Conservation (phyloP, 2,113 vertebrate species). For the Eonycteris spelaea region DNA sequence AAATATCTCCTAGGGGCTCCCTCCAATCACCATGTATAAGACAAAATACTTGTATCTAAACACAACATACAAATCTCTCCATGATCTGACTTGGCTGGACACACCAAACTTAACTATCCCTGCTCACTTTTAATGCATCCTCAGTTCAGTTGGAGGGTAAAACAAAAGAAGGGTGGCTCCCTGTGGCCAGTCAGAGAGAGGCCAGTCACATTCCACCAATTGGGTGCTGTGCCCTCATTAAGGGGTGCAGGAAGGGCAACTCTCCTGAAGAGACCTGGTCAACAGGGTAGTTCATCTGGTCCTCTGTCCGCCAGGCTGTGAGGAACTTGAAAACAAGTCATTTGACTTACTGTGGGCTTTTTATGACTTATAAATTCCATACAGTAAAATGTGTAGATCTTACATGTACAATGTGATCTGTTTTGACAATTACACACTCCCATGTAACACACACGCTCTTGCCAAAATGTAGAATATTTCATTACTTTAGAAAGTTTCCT, state of each 20-base stretch:
- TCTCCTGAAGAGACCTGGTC: neutral
- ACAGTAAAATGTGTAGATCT: neutral
- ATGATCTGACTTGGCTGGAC: neutral
- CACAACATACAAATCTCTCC: neutral
- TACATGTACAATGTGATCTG: neutral
- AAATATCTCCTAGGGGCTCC: neutral
- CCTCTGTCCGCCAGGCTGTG: neutral
- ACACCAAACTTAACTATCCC: neutral
- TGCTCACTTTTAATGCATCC: neutral
- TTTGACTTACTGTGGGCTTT: neutral
- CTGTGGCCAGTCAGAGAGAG: neutral
- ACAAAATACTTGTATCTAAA: neutral
- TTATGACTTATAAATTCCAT: neutral
- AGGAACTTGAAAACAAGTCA: neutral
- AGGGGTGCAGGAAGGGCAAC: neutral
- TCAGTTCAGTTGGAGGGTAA: neutral
- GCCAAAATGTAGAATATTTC: neutral
- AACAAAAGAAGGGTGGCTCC: too few relatives aligned
- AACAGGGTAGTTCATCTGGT: neutral
- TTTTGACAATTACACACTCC: neutral
- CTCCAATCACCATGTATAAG: neutral
- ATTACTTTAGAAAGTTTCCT: neutral
- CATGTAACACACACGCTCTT: neutral
- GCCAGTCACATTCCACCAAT: neutral
- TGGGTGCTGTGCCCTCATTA: too few relatives aligned